These are phyloP conservation scores for Perca fluviatilis DNA, from an alignment of 2,113 vertebrate species.

Conservation along the genomic window DNA sequence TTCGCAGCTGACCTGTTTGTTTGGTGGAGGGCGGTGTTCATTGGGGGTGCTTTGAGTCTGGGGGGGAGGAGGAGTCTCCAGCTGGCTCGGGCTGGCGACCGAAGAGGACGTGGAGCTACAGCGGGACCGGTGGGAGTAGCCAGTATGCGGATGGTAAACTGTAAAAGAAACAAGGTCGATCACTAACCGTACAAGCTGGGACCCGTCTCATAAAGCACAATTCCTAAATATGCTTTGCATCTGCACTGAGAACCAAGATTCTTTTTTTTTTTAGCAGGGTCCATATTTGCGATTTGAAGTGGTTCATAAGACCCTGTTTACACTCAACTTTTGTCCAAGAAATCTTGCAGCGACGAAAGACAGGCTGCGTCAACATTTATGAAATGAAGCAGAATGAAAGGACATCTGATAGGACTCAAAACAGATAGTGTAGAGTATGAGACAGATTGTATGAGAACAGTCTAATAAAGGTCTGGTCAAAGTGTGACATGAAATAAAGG, in stretches of 20 bases:
- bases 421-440: too few species aligned
- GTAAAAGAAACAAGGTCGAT: background rate
- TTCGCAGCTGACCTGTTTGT: conserved; percentile 85
- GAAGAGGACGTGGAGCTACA: conserved; percentile 87
- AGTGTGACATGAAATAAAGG: too few species aligned
- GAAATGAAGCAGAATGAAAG: too few species aligned
- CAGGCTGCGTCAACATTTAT: too few species aligned
- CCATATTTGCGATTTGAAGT: background rate
- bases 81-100: conserved; percentile 66
- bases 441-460: too few species aligned
- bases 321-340: background rate
- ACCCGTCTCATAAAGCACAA: background rate
- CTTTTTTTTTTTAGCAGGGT: background rate
- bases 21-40: conserved; percentile 78
- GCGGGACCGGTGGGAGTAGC: conserved; percentile 90
- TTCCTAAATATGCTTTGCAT: background rate
- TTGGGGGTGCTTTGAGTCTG: conserved; percentile 73
- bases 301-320: background rate
- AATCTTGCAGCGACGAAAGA: too few species aligned
- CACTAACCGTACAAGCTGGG: background rate
- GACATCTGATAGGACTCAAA: too few species aligned
- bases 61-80: conserved; percentile 64
- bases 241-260: background rate
- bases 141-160: conserved; percentile 96
- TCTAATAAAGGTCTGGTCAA: too few species aligned